A percentile compares a stretch with the other conserved stretches of the same genome.
phyloP scores from a whole-genome alignment of 2,797 vertebrate genomes.

The Phataginus tetradactyla region DNA sequence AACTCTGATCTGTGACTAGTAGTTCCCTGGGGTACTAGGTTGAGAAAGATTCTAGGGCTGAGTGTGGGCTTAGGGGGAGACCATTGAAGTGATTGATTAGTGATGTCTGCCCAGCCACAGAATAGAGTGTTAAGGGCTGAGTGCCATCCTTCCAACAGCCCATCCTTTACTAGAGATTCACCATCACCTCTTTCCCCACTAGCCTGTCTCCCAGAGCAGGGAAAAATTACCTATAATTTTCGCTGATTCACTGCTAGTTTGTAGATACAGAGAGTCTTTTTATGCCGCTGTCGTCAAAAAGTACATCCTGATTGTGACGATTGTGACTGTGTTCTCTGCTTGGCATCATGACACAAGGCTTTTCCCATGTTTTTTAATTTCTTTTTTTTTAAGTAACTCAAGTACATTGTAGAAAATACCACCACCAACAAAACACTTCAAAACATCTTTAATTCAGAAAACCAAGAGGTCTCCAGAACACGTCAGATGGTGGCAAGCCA shows the following conservation, averaged over 20 bases:
- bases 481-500: not conserved
- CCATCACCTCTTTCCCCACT: not conserved
- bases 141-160: not conserved
- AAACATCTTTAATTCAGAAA: slow-evolving; percentile 24
- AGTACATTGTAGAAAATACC: slow-evolving; percentile 17
- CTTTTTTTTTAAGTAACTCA: not conserved
- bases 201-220: not conserved
- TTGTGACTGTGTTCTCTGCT: slow-evolving; percentile 58
- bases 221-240: not conserved
- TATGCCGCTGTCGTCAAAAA: not conserved
- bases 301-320: slow-evolving; percentile 46
- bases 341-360: not conserved
- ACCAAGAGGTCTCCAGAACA: not conserved
- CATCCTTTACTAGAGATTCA: not conserved
- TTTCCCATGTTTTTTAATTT: slow-evolving; percentile 56
- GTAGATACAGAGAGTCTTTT: not conserved
- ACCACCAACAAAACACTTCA: not conserved
- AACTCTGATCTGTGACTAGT: not conserved
- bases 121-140: not conserved
- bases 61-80: not conserved
- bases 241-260: not conserved
- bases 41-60: not conserved
- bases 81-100: not conserved
- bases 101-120: not conserved
- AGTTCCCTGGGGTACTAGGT: not conserved